Percentiles rank a stretch among this genome's conserved stretches.
These are phyloP conservation scores for Tachycineta bicolor DNA, from an alignment of 2,113 vertebrate genomes.

Conservation along the genomic window DNA sequence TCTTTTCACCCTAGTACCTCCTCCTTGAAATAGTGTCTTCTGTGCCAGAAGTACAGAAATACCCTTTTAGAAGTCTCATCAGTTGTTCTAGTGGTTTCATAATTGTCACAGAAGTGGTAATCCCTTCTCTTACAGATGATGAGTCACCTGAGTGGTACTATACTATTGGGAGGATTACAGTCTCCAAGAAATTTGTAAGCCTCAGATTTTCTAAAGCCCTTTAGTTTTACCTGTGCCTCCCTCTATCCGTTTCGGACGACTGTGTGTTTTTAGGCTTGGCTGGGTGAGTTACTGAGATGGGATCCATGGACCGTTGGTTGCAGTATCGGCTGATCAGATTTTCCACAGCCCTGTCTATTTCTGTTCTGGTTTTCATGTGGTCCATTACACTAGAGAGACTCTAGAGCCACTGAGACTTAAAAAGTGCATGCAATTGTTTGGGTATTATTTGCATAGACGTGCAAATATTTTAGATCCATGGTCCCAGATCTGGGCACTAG, in stretches of 20 bases:
- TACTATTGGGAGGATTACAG: background rate
- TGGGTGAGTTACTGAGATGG: background rate
- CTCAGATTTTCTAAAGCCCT: background rate
- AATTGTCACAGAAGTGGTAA: background rate
- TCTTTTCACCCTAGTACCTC: background rate
- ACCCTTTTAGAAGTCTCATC: background rate
- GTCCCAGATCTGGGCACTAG: background rate
- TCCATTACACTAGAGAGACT: background rate
- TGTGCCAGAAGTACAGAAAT: background rate
- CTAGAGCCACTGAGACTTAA: background rate
- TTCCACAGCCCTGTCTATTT: background rate
- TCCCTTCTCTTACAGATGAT: background rate
- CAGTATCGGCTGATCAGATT: fast-evolving
- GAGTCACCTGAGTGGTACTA: background rate
- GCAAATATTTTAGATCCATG: background rate
- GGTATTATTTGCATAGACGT: background rate
- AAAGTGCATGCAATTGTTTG: background rate
- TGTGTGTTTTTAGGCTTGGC: background rate
- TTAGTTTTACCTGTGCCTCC: background rate
- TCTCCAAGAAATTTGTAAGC: background rate
- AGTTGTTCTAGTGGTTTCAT: background rate
- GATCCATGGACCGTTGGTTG: background rate
- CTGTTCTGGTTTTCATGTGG: background rate
- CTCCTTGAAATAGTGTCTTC: background rate
- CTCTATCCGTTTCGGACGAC: background rate